These are phyloP conservation scores for Uria lomvia DNA, from an alignment of 2,113 vertebrate genomes.

Conservation along the genomic window DNA sequence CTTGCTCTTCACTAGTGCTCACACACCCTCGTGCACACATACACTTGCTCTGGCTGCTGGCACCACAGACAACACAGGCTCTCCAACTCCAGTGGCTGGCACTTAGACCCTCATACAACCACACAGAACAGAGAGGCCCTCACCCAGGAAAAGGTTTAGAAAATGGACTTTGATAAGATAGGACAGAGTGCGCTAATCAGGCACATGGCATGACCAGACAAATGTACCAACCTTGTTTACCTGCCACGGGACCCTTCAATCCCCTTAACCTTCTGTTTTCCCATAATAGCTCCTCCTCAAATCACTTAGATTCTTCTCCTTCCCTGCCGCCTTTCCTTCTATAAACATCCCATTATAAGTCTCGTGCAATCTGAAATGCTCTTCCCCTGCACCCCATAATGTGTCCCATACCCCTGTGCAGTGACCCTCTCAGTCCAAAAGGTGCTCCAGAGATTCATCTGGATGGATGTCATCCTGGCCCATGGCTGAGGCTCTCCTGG, in stretches of 20 bases:
- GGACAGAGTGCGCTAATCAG: not conserved
- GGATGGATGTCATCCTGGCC: not conserved
- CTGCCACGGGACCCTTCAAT: not conserved
- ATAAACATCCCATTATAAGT: not conserved
- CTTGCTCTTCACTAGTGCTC: not conserved
- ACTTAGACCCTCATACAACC: not conserved
- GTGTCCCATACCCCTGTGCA: not conserved
- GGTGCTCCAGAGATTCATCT: not conserved
- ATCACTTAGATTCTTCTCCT: not conserved
- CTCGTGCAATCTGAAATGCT: not conserved
- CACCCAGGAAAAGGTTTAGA: not conserved
- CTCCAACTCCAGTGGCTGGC: not conserved
- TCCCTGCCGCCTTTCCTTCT: not conserved
- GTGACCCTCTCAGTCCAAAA: not conserved
- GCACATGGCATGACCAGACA: not conserved
- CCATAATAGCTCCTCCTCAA: not conserved
- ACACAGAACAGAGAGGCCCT: not conserved
- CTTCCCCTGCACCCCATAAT: not conserved
- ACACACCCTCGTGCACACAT: not conserved
- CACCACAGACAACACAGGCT: not conserved
- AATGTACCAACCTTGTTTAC: not conserved
- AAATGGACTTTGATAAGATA: not conserved
- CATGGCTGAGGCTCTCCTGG: not conserved
- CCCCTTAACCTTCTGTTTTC: not conserved
- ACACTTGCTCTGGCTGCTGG: not conserved